Evolutionary conservation across 2,888 invertebrate species (phyloP), one percentile per base, ranked within the genome.

Genomic region (Germaria angustata): DNA sequence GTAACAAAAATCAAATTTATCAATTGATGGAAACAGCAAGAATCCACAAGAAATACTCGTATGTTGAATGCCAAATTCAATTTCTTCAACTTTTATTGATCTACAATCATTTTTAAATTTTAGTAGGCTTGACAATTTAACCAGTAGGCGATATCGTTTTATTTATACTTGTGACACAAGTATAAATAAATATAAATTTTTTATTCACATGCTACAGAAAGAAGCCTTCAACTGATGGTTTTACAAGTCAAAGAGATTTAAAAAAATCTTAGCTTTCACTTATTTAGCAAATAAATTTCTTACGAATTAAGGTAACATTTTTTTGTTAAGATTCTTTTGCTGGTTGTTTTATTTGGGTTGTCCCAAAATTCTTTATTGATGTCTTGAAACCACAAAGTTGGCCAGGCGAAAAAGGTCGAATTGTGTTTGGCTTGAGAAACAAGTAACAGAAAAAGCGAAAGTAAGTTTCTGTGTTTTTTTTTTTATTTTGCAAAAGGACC

Each of bases 401-500:
- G 24, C 69, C 24, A 51, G n/a, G n/a, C n/a, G n/a, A 39, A 73
- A 77, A 66, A 28, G 4, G 46, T 57, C 46, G 65, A 44, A 44
- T 32, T 61, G 15, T 41, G 32, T 71, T 71, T 71, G 59, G 11
- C 44, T 63, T 34, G 24, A 59, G 13, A 51, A 55, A 63, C 17
- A 6, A 20, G 28, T 8, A 22, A 76, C 15, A 22, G 7, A 34
- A 80, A 80, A 83, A 83, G 80, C 83, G 80, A 83, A 83, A 80
- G 83, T 80, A 57, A 68, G 1, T n/a, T n/a, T n/a, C n/a, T n/a
- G n/a, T 39, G 28, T 3, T 7, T 68, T 55, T 55, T 55, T 61
- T 53, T 36, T 53, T 51, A 46, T 32, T 13, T n/a, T 51, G 17
- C 39, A 72, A 73, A 82, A 79, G 79, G 73, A 75, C 75, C 79